These are phyloP conservation scores for Picathartes gymnocephalus DNA, from an alignment of 2,113 vertebrate genomes.

Conservation along the genomic window DNA sequence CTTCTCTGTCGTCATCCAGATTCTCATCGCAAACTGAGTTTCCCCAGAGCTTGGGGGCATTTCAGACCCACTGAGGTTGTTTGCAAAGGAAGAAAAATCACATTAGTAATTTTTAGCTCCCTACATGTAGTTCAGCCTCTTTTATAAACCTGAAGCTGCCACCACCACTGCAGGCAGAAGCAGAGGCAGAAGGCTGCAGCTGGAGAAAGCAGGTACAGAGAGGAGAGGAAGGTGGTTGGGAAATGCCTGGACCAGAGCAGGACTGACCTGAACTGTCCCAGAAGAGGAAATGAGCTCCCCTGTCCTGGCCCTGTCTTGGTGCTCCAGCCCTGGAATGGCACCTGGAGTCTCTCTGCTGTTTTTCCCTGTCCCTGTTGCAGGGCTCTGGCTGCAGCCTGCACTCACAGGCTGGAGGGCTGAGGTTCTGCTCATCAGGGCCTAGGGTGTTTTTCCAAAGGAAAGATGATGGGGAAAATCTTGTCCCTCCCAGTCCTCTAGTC, in stretches of 20 bases:
- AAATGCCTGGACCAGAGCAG: neutral
- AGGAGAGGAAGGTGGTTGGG: neutral
- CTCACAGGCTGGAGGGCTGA: neutral
- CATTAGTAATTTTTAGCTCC: neutral
- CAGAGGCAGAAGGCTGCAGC: neutral
- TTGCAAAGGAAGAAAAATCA: neutral
- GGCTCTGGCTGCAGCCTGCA: neutral
- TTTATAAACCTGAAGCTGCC: neutral
- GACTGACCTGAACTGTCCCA: neutral
- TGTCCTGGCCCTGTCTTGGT: accelerated
- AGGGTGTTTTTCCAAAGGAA: neutral
- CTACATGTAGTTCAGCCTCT: neutral
- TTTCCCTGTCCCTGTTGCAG: neutral
- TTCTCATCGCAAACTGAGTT: neutral
- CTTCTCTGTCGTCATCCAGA: neutral
- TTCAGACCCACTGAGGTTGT: neutral
- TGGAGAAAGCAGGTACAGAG: neutral
- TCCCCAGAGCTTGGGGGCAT: neutral
- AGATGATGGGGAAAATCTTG: neutral
- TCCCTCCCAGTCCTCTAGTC: neutral
- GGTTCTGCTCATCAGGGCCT: neutral
- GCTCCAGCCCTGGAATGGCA: neutral
- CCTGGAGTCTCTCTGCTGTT: neutral
- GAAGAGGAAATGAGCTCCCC: neutral
- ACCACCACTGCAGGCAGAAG: neutral